Base-by-base conservation (phyloP, 2,888 invertebrate genomes). In the Gisinianus flammeolus region DNA sequence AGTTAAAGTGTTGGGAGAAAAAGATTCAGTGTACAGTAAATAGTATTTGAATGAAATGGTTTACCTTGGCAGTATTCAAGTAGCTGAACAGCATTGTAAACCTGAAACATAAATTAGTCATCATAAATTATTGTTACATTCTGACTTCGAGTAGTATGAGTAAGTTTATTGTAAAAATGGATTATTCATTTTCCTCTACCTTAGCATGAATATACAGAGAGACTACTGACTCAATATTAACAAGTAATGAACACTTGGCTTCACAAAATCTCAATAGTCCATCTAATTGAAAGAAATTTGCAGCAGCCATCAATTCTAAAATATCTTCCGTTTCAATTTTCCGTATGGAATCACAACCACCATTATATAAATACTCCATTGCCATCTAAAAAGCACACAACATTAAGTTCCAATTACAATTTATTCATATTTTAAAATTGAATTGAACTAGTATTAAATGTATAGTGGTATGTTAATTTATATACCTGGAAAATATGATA, bases 141-240 rank as follows among this genome's bases (percentile, higher is more conserved):
- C 24, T 5, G 19, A 58, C 8, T 58, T 58, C 58, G 6, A 22
- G 19, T 58, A 35, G 5, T 12, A 35, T 35, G 56, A 19, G n/a
- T 12, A 56, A n/a, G 16, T 58, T 22, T 58, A 16, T 6, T 58
- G 58, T 58, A 64, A 22, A 26, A 64, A 26, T 64, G 26, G 64
- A 26, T 19, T 28, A 56, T 54, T 19, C 33, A 24, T 10, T 6
- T 64, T 73, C 26, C 58, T 81, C 78, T 87, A 93, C 94, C 92
- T 95, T 95, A 68, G 95, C 95, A 87, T 96, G 95, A 85, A 95
- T 95, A 86, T 96, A 96, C 89, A 96, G 94, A 24, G 95, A 94
- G 69, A 95, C 95, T 68, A 95, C 93, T 86, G 95, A 96, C 86
- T 95, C 94, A 80, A 94, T 90, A 85, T 94, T 93, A 22, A 96